Percentiles rank a stretch among this genome's conserved stretches.
These are phyloP conservation scores for Phrynosoma blainvillii DNA, from an alignment of 2,113 vertebrate species.

Conservation along the genomic window DNA sequence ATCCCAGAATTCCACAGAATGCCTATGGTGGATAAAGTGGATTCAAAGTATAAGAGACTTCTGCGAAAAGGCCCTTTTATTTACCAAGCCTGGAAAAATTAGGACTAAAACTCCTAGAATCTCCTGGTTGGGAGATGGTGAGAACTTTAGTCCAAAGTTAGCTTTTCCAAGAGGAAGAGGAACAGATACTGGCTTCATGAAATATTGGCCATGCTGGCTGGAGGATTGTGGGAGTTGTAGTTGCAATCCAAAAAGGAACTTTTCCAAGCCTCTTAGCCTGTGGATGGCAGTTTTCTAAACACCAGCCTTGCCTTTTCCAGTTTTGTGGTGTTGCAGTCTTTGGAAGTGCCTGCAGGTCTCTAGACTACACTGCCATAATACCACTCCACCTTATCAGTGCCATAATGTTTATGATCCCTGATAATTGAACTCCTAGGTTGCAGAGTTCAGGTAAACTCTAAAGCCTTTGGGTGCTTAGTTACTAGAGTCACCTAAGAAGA, in stretches of 20 bases:
- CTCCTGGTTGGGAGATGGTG: too few relatives aligned
- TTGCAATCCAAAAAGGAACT: neutral
- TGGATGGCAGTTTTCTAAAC: neutral
- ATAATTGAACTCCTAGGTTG: conserved; percentile 3
- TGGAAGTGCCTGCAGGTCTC: neutral
- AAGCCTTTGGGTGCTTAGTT: neutral
- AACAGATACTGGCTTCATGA: too few relatives aligned
- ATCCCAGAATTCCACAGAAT: too few relatives aligned
- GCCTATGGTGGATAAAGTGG: too few relatives aligned
- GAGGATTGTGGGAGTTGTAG: neutral
- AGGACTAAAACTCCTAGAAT: too few relatives aligned
- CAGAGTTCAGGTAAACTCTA: conserved; percentile 7
- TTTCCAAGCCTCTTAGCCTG: neutral
- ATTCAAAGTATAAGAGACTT: too few relatives aligned
- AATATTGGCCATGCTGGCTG: too few relatives aligned
- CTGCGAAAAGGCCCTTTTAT: too few relatives aligned
- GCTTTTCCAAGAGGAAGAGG: too few relatives aligned
- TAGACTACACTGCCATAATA: neutral
- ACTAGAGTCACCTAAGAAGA: neutral
- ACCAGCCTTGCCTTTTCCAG: neutral
- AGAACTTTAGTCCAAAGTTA: too few relatives aligned
- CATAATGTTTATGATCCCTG: conserved; percentile 28
- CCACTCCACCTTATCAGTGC: neutral
- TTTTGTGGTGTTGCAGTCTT: neutral
- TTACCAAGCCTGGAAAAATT: too few relatives aligned